Conservation (phyloP, 2,113 vertebrate species). For the Percina caprodes region DNA sequence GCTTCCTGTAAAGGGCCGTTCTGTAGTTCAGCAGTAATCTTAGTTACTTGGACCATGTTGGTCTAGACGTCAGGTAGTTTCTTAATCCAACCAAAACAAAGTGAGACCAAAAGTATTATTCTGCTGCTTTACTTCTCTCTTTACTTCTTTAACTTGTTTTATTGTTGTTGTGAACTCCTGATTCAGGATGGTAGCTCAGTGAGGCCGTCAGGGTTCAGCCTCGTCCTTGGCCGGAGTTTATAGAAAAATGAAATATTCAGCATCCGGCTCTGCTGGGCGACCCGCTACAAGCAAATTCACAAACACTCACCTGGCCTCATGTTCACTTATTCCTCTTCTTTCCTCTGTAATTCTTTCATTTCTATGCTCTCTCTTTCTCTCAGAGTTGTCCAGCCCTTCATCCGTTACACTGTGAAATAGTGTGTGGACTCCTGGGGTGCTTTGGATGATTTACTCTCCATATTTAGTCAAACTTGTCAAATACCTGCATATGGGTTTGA, state of each 20-base stretch:
- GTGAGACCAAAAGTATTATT: background rate
- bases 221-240: constrained; percentile 56
- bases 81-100: background rate
- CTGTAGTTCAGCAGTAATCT: background rate
- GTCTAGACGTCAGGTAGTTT: background rate
- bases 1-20: background rate
- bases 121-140: background rate
- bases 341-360: background rate
- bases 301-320: constrained; percentile 32
- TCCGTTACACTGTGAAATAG: background rate
- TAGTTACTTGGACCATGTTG: background rate
- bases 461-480: constrained; percentile 30
- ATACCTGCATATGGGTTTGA: constrained; percentile 33
- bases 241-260: constrained; percentile 61
- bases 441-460: constrained; percentile 33
- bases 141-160: constrained; percentile 7
- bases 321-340: constrained; percentile 4
- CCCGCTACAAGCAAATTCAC: constrained; percentile 46
- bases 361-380: background rate
- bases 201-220: constrained; percentile 27
- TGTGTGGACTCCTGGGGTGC: background rate
- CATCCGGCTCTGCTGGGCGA: constrained; percentile 27
- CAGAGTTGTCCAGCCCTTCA: no score
- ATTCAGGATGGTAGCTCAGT: background rate
- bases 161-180: constrained; percentile 8